phyloP scores from a whole-genome alignment of 2,888 invertebrate genomes.

The Lepidocyrtoides sp. region DNA sequence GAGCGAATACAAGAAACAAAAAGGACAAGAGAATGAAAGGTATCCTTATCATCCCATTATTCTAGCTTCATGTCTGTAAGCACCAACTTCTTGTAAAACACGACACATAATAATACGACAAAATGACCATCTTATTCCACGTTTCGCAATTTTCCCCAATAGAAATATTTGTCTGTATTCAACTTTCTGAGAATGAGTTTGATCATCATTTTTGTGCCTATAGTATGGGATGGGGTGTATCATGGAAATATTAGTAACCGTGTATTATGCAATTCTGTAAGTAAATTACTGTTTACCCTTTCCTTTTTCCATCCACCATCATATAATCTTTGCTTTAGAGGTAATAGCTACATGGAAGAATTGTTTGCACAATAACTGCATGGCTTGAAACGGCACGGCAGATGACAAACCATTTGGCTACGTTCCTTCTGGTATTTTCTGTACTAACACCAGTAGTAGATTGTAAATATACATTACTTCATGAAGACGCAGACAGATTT shows the following conservation, averaged over 20 bases:
- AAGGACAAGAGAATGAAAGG: too few relatives aligned
- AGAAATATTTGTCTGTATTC: neutral
- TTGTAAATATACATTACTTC: too few relatives aligned
- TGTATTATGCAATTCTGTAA: too few relatives aligned
- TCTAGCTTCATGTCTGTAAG: neutral
- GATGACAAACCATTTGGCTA: too few relatives aligned
- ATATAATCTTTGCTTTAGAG: neutral
- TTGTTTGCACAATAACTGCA: too few relatives aligned
- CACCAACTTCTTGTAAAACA: neutral
- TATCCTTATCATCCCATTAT: too few relatives aligned
- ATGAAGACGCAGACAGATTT: neutral
- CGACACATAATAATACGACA: too few relatives aligned
- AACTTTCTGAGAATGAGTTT: neutral
- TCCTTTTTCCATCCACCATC: neutral
- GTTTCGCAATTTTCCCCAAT: conserved; percentile 1
- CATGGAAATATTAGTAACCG: too few relatives aligned
- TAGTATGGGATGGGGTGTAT: neutral
- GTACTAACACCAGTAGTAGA: too few relatives aligned
- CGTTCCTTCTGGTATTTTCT: too few relatives aligned
- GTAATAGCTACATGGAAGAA: neutral
- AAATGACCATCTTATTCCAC: neutral
- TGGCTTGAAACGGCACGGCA: too few relatives aligned
- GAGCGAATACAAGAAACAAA: too few relatives aligned
- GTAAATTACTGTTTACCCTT: neutral
- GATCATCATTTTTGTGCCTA: neutral